phyloP scores from a whole-genome alignment of 92 coral and sea anemone genomes.

The Bergia puertoricense region DNA sequence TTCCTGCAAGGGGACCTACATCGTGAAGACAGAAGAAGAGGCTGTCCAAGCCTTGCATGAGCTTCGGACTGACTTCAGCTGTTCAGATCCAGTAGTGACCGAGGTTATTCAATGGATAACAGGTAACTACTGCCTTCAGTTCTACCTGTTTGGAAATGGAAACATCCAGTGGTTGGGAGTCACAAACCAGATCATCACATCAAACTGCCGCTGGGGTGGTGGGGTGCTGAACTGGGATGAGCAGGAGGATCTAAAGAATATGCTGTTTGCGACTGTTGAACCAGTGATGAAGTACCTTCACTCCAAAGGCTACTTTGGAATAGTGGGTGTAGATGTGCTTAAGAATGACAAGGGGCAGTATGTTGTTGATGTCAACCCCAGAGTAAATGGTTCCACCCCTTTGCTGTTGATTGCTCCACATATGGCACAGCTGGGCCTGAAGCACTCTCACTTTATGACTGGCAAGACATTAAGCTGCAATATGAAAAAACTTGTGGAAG shows the following conservation, averaged over 20 bases:
- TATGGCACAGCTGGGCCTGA: slow-evolving; percentile 66
- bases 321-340: slow-evolving; percentile 74
- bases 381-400: slow-evolving; percentile 75
- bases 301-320: slow-evolving; percentile 68
- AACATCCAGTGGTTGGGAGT: slow-evolving; percentile 66
- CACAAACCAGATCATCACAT: slow-evolving; percentile 56
- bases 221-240: slow-evolving; percentile 76
- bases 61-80: slow-evolving; percentile 37
- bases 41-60: slow-evolving; percentile 55
- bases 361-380: slow-evolving; percentile 72
- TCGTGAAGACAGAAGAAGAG: slow-evolving; percentile 67
- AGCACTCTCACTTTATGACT: slow-evolving; percentile 47
- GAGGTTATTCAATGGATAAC: slow-evolving; percentile 60
- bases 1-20: slow-evolving; percentile 73
- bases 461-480: slow-evolving; percentile 19
- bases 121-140: slow-evolving; percentile 68
- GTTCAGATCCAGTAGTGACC: slow-evolving; percentile 16
- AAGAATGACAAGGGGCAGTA: slow-evolving; percentile 61
- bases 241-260: slow-evolving; percentile 56
- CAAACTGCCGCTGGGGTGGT: slow-evolving; percentile 62
- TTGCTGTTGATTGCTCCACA: slow-evolving; percentile 66
- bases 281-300: slow-evolving; percentile 73
- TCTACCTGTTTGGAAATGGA: slow-evolving; percentile 69
- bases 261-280: slow-evolving; percentile 53
- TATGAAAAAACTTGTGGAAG: slow-evolving; percentile 24